Conservation (phyloP, 2,888 invertebrate genomes). For the Lasioglossum villosulum region DNA sequence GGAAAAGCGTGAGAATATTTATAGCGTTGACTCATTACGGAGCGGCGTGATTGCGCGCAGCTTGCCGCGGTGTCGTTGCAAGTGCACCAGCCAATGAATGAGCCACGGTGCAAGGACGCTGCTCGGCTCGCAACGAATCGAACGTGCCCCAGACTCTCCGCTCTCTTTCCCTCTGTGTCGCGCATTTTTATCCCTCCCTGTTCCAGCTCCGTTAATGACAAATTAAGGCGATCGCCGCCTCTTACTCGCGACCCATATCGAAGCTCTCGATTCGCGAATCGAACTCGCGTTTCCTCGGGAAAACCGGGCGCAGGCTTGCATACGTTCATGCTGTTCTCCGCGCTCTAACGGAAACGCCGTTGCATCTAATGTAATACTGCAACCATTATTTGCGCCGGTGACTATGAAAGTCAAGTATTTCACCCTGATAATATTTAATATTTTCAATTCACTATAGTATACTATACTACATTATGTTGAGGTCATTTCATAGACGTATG, state of each 20-base stretch:
- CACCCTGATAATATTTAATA: neutral
- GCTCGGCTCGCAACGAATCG: constrained; percentile 65
- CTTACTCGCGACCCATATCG: constrained; percentile 76
- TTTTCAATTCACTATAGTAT: neutral
- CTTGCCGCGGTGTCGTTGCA: constrained; percentile 57
- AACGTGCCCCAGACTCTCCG: constrained; percentile 69
- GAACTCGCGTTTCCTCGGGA: constrained; percentile 4
- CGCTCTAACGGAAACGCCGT: neutral
- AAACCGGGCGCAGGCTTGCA: neutral
- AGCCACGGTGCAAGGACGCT: constrained; percentile 72
- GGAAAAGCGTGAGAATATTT: constrained; percentile 71
- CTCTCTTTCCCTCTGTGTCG: constrained; percentile 62
- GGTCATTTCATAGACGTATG: no score
- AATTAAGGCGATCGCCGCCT: constrained; percentile 71
- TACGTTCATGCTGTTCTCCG: neutral
- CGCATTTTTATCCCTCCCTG: constrained; percentile 3
- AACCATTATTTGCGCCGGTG: neutral
- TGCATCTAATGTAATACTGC: neutral
- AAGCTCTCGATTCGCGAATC: constrained; percentile 13
- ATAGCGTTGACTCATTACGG: constrained; percentile 69
- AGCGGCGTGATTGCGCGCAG: constrained; percentile 59
- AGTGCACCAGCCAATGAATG: constrained; percentile 72
- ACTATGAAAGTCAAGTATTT: no score
- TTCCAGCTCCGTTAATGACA: constrained; percentile 59
- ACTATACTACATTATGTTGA: no score